phyloP scores from a whole-genome alignment of 2,797 vertebrate genomes.

The Sebastiscus albofasciatus region DNA sequence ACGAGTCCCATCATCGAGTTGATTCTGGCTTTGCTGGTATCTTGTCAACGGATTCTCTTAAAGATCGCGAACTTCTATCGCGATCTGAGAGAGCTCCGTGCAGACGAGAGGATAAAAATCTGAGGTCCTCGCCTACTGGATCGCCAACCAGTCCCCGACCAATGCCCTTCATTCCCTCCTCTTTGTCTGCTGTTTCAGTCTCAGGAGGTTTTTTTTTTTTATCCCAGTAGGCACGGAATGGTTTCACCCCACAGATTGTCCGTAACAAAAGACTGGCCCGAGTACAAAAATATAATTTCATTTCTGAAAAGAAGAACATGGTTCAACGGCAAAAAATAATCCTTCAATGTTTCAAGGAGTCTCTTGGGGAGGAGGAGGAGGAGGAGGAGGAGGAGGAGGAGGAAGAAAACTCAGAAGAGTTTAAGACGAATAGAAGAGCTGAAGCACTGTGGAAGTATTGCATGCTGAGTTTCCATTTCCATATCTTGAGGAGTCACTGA shows the following conservation, averaged over 20 bases:
- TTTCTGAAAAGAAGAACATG: constrained; percentile 65
- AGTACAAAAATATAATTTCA: constrained; percentile 85
- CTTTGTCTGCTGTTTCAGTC: constrained; percentile 27
- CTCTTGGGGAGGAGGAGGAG: constrained; percentile 19
- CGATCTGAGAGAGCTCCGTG: constrained; percentile 1
- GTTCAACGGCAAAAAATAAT: constrained; percentile 71
- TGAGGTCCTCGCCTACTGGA: constrained; percentile 27
- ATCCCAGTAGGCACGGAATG: constrained; percentile 89
- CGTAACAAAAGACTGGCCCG: constrained; percentile 81
- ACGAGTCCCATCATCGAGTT: constrained; percentile 26
- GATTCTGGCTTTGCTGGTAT: constrained; percentile 53
- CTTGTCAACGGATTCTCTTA: background rate
- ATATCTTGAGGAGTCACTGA: constrained; percentile 50
- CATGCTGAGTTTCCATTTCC: constrained; percentile 59
- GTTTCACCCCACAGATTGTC: constrained; percentile 80
- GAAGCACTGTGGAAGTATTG: constrained; percentile 70
- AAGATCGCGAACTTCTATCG: background rate
- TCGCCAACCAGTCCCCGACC: constrained; percentile 34
- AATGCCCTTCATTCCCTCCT: constrained; percentile 58
- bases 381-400: constrained; percentile 13
- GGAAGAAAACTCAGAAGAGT: constrained; percentile 20
- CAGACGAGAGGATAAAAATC: constrained; percentile 4
- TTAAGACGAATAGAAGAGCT: constrained; percentile 54
- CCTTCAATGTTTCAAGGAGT: constrained; percentile 73
- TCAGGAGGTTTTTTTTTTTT: constrained; percentile 53